Evolutionary conservation across 2,113 vertebrate species (phyloP).

Genomic region (Forbesichthys agassizii): DNA sequence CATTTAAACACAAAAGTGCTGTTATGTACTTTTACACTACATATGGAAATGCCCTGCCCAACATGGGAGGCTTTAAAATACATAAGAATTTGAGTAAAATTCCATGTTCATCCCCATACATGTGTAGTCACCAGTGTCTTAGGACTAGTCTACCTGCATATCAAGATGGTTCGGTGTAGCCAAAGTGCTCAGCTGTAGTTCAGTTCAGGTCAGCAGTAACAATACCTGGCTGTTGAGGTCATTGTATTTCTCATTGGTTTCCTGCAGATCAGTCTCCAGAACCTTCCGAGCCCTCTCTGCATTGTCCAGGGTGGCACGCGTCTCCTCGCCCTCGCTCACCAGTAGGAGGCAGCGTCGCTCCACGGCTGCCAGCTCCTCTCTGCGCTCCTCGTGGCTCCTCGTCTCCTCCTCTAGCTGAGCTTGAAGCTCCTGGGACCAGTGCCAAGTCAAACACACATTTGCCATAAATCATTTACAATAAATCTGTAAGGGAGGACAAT

Average conservation of each 20-base stretch:
- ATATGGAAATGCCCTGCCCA: no score
- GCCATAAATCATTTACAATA: background rate
- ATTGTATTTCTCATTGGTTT: constrained; percentile 69
- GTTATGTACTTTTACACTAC: no score
- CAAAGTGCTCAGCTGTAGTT: background rate
- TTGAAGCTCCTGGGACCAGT: constrained; percentile 73
- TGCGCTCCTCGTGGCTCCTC: constrained; percentile 64
- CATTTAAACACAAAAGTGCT: no score
- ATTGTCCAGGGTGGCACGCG: constrained; percentile 58
- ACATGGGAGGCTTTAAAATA: no score
- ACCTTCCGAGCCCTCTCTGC: constrained; percentile 70
- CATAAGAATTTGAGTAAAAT: no score
- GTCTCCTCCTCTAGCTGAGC: constrained; percentile 78
- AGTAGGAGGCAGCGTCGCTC: constrained; percentile 75
- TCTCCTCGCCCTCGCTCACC: constrained; percentile 67
- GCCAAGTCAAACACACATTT: background rate
- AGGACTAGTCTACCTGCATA: background rate
- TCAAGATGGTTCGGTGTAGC: no score
- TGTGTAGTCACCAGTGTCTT: no score
- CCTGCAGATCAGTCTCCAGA: constrained; percentile 74
- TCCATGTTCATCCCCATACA: no score
- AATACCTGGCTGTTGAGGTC: constrained; percentile 78
- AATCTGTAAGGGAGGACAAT: background rate
- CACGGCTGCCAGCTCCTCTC: constrained; percentile 70
- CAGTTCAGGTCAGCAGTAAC: background rate